Conservation (phyloP, 2,113 vertebrate genomes). For the Limanda limanda region DNA sequence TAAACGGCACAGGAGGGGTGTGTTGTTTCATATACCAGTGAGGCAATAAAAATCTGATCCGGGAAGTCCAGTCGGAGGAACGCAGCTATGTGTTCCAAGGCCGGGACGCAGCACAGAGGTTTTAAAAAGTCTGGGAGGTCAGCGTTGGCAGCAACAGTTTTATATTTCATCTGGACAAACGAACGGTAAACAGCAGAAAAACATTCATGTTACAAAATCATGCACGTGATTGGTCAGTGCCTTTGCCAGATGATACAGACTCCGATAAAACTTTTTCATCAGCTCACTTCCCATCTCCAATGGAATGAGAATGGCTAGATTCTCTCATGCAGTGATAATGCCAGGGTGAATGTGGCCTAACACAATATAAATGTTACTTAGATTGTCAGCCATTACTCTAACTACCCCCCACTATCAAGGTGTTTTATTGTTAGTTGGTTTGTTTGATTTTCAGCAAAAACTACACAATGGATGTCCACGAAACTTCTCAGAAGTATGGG, state of each 20-base stretch:
- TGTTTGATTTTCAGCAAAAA: not conserved
- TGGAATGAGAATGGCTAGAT: not conserved
- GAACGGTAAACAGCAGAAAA: not conserved
- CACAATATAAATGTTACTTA: no score
- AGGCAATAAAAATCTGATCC: slow-evolving; percentile 9
- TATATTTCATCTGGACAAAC: not conserved
- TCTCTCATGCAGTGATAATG: no score
- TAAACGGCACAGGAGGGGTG: slow-evolving; percentile 4
- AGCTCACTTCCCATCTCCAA: not conserved
- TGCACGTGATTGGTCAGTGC: not conserved
- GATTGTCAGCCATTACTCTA: no score
- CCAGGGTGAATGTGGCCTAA: no score
- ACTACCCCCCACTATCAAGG: not conserved
- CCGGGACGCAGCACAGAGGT: not conserved
- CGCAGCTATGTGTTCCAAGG: not conserved
- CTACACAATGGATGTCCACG: no score
- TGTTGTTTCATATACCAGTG: slow-evolving; percentile 6
- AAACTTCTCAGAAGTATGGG: no score
- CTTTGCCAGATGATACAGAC: no score
- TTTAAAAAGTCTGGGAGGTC: not conserved
- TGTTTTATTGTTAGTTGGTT: not conserved
- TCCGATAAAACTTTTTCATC: no score
- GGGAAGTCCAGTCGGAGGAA: slow-evolving; percentile 4
- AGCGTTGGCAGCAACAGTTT: not conserved
- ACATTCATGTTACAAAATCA: not conserved